Conservation (phyloP, 2,113 vertebrate species). For the Pardalotus punctatus region DNA sequence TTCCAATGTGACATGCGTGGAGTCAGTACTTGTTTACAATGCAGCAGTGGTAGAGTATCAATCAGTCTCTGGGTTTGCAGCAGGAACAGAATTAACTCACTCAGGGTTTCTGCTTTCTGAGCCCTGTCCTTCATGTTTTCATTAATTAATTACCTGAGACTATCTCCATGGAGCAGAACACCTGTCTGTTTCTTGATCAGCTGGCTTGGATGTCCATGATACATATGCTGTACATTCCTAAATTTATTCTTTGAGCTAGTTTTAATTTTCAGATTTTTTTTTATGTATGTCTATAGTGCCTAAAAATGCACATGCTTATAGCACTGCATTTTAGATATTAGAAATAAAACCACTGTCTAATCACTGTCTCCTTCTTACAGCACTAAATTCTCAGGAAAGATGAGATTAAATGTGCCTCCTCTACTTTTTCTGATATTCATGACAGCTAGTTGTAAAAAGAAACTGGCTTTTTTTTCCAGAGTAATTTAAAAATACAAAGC, state of each 20-base stretch:
- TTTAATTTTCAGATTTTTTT: neutral
- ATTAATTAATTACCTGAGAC: neutral
- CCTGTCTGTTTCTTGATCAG: neutral
- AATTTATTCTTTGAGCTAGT: neutral
- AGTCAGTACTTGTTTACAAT: neutral
- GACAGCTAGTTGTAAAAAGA: neutral
- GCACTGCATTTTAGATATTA: neutral
- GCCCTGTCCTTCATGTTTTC: neutral
- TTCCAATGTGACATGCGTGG: fast-evolving
- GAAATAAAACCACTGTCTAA: neutral
- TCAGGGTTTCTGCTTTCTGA: neutral
- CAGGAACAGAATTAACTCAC: neutral
- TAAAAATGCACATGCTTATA: neutral
- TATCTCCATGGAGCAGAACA: neutral
- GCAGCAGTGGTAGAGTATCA: neutral
- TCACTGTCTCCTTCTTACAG: neutral
- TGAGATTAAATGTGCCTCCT: neutral
- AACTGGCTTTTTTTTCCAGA: fast-evolving
- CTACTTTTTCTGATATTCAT: neutral
- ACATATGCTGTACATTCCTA: neutral
- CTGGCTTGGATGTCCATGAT: neutral
- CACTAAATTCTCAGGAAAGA: neutral
- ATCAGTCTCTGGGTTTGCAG: neutral
- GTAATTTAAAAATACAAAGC: neutral
- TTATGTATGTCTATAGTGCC: neutral